Base-by-base conservation (phyloP, 2,113 vertebrate genomes). In the Esox niger region DNA sequence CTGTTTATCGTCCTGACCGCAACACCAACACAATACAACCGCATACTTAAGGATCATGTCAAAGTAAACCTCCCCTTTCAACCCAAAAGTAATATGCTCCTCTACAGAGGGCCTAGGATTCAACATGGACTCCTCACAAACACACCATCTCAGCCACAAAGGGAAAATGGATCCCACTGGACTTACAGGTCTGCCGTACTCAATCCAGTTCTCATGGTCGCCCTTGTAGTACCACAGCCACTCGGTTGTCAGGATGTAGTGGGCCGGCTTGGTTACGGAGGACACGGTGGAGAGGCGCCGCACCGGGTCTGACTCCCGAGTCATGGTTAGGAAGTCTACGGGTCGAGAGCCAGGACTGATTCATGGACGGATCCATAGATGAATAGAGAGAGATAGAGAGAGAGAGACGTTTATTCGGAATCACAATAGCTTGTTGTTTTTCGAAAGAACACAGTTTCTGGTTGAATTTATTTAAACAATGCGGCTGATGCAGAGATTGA, bases 201-300 rank as follows among this genome's bases (percentile, higher is more conserved):
- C 86, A 4, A 83, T 67, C 90, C 90, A 91, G 55, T 77, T 80
- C 32, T 81, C 78, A 1, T 69, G 74, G 33, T 89, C 86, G 6
- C 76, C 86, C 66, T 82, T 87, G 76, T 84, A 90, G 83, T 84
- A 91, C 90, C 89, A 91, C 15, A 78, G 58, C 90, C 90, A 91
- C 27, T 73, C 30, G 0, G 90, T 91, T 1, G 88, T 90, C 64
- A 91, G 79, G 52, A 69, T 77, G 52, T 90, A 88, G 49, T 87
- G 83, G 0, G 70, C 58, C 0, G 86, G 88, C 73, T 85, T 90
- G 5, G 65, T 83, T 3, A 90, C 70, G 0, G 88, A 85, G 23
- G 89, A 89, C 2, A 74, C 76, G 0, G 90, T 91, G 33, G 88
- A 88, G 7, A 91, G 84, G 23, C 90, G 87, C 0, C 87, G 83